Evolutionary conservation across 2,888 invertebrate genomes (phyloP).

Genomic region (Arenicola marina): DNA sequence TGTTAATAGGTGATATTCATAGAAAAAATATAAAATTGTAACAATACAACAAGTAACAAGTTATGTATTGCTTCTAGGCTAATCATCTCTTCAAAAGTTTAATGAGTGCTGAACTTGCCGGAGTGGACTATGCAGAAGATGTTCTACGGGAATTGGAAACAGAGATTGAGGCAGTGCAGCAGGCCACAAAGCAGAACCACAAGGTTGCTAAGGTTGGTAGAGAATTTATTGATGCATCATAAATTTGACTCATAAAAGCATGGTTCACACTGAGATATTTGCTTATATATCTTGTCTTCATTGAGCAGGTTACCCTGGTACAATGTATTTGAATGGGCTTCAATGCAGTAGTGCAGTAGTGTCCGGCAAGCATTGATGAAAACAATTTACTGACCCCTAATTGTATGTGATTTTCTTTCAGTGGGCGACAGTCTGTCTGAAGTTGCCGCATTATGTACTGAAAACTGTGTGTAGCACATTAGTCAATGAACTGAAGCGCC

Average conservation of each 20-base stretch:
- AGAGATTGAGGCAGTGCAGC: constrained; percentile 74
- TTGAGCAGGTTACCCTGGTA: background rate
- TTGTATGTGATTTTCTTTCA: constrained; percentile 58
- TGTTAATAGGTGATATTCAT: too few relatives aligned
- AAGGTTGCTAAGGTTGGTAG: constrained; percentile 81
- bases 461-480: constrained; percentile 79
- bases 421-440: constrained; percentile 90
- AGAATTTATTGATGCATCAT: too few relatives aligned
- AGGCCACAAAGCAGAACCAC: constrained; percentile 79
- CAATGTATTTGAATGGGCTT: background rate
- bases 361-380: background rate
- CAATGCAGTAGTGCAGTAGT: background rate
- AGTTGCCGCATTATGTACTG: constrained; percentile 77
- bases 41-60: background rate
- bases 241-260: too few relatives aligned
- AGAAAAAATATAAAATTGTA: background rate
- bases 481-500: constrained; percentile 76
- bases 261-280: too few relatives aligned
- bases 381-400: background rate
- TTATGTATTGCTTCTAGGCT: too few relatives aligned
- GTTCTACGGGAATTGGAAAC: constrained; percentile 78
- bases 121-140: constrained; percentile 77
- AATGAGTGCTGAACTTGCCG: constrained; percentile 73
- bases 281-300: too few relatives aligned
- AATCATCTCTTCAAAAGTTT: constrained; percentile 78